Evolutionary conservation across 2,797 vertebrate genomes (phyloP).

Genomic region (Hipposideros larvatus): DNA sequence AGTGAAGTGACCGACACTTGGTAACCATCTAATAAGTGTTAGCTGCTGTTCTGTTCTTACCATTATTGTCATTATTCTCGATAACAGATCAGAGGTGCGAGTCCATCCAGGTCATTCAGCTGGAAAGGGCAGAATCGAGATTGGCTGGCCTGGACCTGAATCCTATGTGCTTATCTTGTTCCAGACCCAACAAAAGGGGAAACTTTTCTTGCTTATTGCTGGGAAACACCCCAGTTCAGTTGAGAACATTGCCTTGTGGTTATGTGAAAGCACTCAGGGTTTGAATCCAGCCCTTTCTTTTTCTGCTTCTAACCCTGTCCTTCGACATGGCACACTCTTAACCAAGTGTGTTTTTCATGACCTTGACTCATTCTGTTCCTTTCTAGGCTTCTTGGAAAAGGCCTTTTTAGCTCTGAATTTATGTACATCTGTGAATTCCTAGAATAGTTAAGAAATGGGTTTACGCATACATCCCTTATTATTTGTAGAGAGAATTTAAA

Average conservation of each 20-base stretch:
- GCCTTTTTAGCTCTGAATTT: conserved; percentile 20
- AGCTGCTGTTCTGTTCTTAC: background rate
- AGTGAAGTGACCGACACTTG: background rate
- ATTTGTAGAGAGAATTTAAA: conserved; percentile 39
- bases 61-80: background rate
- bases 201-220: background rate
- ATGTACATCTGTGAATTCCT: background rate
- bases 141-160: background rate
- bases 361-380: background rate
- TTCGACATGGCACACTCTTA: background rate
- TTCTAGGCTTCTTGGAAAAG: background rate
- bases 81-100: background rate
- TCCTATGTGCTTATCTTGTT: background rate
- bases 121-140: background rate
- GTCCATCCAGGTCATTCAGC: background rate
- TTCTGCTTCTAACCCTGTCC: background rate
- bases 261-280: conserved; percentile 25
- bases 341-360: background rate
- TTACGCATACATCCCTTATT: background rate
- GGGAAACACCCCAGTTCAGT: background rate
- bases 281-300: background rate
- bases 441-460: background rate
- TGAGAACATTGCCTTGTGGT: background rate
- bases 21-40: background rate
- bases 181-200: background rate